These are phyloP conservation scores for Caenorhabditis sp. DNA, from an alignment of 2,888 invertebrate genomes.

Conservation along the genomic window DNA sequence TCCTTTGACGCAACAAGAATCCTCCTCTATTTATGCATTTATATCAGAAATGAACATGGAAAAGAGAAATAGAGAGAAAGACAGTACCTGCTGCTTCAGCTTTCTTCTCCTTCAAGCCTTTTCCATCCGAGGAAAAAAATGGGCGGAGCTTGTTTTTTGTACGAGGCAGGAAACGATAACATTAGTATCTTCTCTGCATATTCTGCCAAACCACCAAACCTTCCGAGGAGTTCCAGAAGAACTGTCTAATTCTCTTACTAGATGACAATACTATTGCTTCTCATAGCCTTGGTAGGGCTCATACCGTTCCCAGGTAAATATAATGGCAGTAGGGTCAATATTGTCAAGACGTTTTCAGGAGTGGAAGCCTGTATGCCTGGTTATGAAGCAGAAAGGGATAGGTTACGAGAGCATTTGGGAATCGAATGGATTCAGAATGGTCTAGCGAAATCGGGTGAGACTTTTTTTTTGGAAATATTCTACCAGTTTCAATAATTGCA, in stretches of 20 bases:
- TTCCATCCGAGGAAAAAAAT: slow-evolving; percentile 25
- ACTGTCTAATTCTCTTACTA: slow-evolving; percentile 22
- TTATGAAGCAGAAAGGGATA: slow-evolving; percentile 81
- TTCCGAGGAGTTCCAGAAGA: background rate
- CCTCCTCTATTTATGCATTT: slow-evolving; percentile 48
- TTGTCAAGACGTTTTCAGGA: slow-evolving; percentile 8
- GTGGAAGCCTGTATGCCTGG: slow-evolving; percentile 78
- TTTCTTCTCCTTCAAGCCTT: slow-evolving; percentile 16
- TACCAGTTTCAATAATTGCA: too few relatives aligned
- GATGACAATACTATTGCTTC: slow-evolving; percentile 39
- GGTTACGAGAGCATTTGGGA: slow-evolving; percentile 80
- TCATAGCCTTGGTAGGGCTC: slow-evolving; percentile 8
- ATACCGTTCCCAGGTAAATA: slow-evolving; percentile 10
- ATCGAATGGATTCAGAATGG: slow-evolving; percentile 82
- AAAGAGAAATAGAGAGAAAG: slow-evolving; percentile 54
- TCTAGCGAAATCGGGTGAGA: slow-evolving; percentile 73
- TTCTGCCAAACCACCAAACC: slow-evolving; percentile 12
- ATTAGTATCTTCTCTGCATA: background rate
- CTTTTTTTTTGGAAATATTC: too few relatives aligned
- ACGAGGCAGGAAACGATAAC: slow-evolving; percentile 31
- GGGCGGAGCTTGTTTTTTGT: slow-evolving; percentile 40
- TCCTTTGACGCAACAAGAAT: slow-evolving; percentile 38
- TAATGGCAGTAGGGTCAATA: too few relatives aligned
- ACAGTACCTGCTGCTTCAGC: slow-evolving; percentile 39
- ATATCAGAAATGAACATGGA: slow-evolving; percentile 30